Base-by-base conservation (phyloP, 2,113 vertebrate species). In the Origma solitaria region DNA sequence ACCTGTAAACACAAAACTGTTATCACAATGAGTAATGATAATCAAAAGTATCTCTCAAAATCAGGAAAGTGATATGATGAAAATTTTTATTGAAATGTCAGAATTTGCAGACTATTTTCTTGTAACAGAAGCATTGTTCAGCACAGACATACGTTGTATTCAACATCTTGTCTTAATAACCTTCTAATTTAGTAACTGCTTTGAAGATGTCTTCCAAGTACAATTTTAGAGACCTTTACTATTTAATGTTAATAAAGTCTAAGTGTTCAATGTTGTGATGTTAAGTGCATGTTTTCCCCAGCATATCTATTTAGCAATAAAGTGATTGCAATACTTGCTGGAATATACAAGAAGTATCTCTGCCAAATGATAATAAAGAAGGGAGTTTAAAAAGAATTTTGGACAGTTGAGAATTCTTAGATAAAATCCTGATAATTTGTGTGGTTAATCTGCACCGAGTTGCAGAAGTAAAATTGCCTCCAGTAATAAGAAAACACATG, bases 361-460 rank as follows among this genome's bases (percentile, higher is more conserved):
- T 97, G 96, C 96, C 95, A 96, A 96, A 90, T 94, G 94, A 97
- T 96, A 94, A 87, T 87, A 73, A 89, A 71, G 28, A 93, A 89
- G 80, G 31, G 80, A 96, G 73, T 96, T 94, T 90, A 10, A 91
- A 84, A 96, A 91, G 82, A 92, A 90, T 92, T 87, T 97, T 96
- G 90, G 84, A 80, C 56, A 57, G 66, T 90, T 85, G 86, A 75
- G 73, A 92, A 92, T 92, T 79, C 86, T 76, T 50, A 94, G 97
- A 97, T 95, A 96, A 95, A 95, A 84, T 70, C 51, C 86, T 94
- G 92, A 90, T 37, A 85, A 94, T 51, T 91, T 86, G 62, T 75
- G 44, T 60, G 82, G 57, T 86, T 94, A 94, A 81, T 88, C 56
- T 88, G 31, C 56, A 86, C 42, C 3, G 17, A 73, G 25, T 88